Base-by-base conservation (phyloP, 2,888 invertebrate species). In the Philereme vetulata region DNA sequence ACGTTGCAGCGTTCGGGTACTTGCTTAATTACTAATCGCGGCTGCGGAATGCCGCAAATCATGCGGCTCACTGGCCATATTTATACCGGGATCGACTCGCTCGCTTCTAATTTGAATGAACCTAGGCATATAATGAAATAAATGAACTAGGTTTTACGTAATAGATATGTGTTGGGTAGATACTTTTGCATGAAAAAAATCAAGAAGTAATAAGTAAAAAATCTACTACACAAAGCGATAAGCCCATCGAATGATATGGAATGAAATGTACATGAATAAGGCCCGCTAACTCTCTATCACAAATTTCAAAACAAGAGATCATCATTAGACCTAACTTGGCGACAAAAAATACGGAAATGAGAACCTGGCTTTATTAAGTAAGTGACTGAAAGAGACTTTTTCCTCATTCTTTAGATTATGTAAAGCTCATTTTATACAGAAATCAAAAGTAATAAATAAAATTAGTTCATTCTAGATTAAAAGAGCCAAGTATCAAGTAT, bases 11-110 rank as follows among this genome's bases (percentile, higher is more conserved):
- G 55, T 55, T 51, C 51, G 42, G 36, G 51, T 55, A 52, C 58
- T 62, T 58, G 58, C 58, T 62, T 62, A 62, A 62, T 62, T 62
- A 62, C 58, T 51, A 55, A 58, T 62, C 55, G 43, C 44, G 58
- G 49, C 51, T 62, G 57, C 42, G 62, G 58, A 57, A 48, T 55
- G 53, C 61, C 61, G 56, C 62, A 45, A 62, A 62, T 62, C 57
- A 52, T 55, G 47, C 58, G 51, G 58, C 40, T 58, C 58, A 55
- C 58, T 58, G 58, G 33, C n/a, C 51, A 55, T 62, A 62, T 62
- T 62, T 62, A 55, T 58, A 58, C 45, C 48, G 47, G 40, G 38
- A 62, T 52, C 44, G 34, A 51, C 35, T 55, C 32, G 55, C 38
- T 54, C 34, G 52, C 40, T 51, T 56, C 51, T 48, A 45, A 52